Evolutionary conservation across 1,140 invertebrate species (phyloP).

Genomic region (Rhyzopertha dominica): DNA sequence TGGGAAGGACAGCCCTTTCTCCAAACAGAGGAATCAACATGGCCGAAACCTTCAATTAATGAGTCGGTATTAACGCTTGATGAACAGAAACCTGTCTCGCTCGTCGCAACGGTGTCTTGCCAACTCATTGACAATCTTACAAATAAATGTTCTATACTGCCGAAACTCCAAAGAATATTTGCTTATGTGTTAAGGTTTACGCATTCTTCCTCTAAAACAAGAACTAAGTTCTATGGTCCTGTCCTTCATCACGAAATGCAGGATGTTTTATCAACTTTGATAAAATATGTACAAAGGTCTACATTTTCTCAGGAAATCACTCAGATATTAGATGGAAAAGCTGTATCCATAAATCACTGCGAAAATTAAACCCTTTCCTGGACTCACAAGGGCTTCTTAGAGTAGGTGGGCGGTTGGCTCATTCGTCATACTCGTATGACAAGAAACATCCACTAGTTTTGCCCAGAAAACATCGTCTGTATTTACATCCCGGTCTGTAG

Average conservation of each 20-base stretch:
- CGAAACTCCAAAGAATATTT: neutral
- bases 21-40: neutral
- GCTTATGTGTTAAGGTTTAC: neutral
- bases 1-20: slow-evolving; percentile 15
- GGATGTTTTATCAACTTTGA: slow-evolving; percentile 1
- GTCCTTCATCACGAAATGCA: slow-evolving; percentile 7
- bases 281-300: slow-evolving; percentile 4
- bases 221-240: neutral
- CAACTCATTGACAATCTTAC: neutral
- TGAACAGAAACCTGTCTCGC: neutral
- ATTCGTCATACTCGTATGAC: slow-evolving; percentile 2
- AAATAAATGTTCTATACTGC: neutral
- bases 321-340: neutral
- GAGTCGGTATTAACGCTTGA: neutral
- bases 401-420: neutral
- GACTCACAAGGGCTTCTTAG: too few relatives aligned
- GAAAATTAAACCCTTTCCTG: slow-evolving; percentile 10
- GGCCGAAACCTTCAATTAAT: slow-evolving; percentile 1
- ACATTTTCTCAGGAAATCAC: slow-evolving; percentile 4
- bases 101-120: neutral
- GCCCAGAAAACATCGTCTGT: slow-evolving; percentile 11
- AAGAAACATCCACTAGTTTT: slow-evolving; percentile 21
- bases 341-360: slow-evolving; percentile 7
- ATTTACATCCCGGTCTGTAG: slow-evolving; percentile 16
- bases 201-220: too few relatives aligned